A percentile compares a stretch with the other conserved stretches of the same genome.
Conservation (phyloP, 2,113 vertebrate species). For the Myrmecobius fasciatus region DNA sequence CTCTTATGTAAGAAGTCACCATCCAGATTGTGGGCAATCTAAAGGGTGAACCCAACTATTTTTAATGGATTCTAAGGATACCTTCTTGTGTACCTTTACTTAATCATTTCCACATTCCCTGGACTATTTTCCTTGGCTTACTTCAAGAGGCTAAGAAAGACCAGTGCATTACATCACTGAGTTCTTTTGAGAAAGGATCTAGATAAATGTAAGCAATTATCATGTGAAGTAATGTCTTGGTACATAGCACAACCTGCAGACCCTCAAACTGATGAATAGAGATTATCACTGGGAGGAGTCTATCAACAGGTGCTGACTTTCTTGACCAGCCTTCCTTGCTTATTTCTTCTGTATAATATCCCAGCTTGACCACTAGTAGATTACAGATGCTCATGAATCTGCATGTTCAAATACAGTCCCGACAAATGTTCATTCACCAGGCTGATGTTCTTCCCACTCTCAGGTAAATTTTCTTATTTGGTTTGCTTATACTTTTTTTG, state of each 20-base stretch:
- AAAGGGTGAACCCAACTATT: neutral
- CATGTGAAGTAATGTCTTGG: neutral
- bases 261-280: neutral
- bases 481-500: neutral
- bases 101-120: slow-evolving; percentile 43
- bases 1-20: slow-evolving; percentile 44
- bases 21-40: neutral
- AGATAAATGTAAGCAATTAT: slow-evolving; percentile 18
- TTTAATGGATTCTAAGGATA: slow-evolving; percentile 7
- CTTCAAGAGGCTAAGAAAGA: slow-evolving; percentile 6
- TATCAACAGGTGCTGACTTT: neutral
- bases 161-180: neutral
- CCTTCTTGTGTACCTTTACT: slow-evolving; percentile 10
- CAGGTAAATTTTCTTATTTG: neutral
- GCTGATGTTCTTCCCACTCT: neutral
- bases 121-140: slow-evolving; percentile 48
- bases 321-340: neutral
- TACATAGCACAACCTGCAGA: neutral
- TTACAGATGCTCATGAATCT: neutral
- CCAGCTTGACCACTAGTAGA: neutral
- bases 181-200: slow-evolving; percentile 38
- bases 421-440: neutral
- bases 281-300: neutral
- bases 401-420: neutral
- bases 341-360: neutral